These are phyloP conservation scores for Hedychridium roseum DNA, from an alignment of 2,888 invertebrate genomes.

Conservation along the genomic window DNA sequence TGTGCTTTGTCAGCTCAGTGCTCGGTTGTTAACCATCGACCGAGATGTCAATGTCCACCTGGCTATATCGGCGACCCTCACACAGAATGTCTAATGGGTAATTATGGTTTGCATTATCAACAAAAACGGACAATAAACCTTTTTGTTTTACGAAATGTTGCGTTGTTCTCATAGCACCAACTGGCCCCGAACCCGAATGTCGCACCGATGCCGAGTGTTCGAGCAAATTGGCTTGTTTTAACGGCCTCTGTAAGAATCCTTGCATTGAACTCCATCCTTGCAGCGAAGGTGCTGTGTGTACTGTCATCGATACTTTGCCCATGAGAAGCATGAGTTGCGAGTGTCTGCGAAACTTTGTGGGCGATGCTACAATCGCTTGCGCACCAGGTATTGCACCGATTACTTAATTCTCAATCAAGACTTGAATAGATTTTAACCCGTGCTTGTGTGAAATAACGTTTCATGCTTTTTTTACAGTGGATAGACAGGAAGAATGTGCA, in stretches of 20 bases:
- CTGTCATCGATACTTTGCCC: constrained; percentile 85
- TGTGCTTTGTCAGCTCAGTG: constrained; percentile 84
- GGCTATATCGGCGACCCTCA: constrained; percentile 83
- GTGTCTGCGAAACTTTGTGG: constrained; percentile 82
- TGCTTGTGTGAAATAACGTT: background rate
- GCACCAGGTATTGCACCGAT: constrained; percentile 70
- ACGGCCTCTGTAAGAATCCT: constrained; percentile 81
- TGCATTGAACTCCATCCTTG: constrained; percentile 81
- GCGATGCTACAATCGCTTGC: constrained; percentile 88
- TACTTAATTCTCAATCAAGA: background rate
- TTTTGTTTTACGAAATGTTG: background rate
- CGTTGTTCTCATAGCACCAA: constrained; percentile 62
- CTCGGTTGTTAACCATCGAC: constrained; percentile 77
- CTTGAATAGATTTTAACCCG: background rate
- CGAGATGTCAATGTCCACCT: constrained; percentile 83
- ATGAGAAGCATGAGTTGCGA: constrained; percentile 88
- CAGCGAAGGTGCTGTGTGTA: constrained; percentile 81
- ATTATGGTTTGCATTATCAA: constrained; percentile 33
- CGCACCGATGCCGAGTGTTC: constrained; percentile 84
- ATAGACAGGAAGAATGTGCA: constrained; percentile 69
- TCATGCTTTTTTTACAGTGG: constrained; percentile 34
- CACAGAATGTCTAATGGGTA: constrained; percentile 71
- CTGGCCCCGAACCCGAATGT: constrained; percentile 71
- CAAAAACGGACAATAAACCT: background rate
- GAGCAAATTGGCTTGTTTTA: constrained; percentile 85